Evolutionary conservation across 2,113 vertebrate genomes (phyloP).

Genomic region (Kryptolebias marmoratus): DNA sequence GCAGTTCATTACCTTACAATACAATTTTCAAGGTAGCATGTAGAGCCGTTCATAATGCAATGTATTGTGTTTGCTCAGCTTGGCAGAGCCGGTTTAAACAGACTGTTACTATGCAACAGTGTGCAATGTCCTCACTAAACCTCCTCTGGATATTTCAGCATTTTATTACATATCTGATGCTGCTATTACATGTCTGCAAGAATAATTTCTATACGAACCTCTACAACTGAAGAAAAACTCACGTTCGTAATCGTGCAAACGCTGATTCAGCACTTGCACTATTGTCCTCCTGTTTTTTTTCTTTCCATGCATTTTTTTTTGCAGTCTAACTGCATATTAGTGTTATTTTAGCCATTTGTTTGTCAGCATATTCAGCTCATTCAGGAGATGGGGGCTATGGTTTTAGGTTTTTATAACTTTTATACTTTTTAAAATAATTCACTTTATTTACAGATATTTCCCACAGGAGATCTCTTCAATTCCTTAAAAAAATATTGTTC

Average conservation of each 20-base stretch:
- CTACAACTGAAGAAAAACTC: background rate
- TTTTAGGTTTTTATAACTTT: too few species aligned
- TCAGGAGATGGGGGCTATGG: too few species aligned
- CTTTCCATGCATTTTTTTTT: too few species aligned
- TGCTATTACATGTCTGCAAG: background rate
- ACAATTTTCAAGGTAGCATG: slow-evolving; percentile 1
- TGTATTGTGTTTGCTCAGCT: background rate
- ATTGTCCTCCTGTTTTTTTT: background rate
- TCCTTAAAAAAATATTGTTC: too few species aligned
- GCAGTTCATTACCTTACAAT: background rate
- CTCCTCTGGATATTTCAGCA: background rate
- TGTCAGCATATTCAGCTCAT: too few species aligned
- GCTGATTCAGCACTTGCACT: background rate
- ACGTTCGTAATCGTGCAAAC: background rate
- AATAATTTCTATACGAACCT: too few species aligned
- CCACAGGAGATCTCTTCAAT: too few species aligned
- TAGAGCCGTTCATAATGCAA: background rate
- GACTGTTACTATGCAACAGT: slow-evolving; percentile 32
- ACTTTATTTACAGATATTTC: too few species aligned
- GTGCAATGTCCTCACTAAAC: slow-evolving; percentile 2
- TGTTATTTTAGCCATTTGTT: too few species aligned
- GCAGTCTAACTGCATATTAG: too few species aligned
- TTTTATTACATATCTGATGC: background rate
- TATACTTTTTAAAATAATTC: too few species aligned
- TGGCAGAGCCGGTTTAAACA: background rate